Conservation (phyloP, 2,888 invertebrate genomes). For the Allygus modestus region DNA sequence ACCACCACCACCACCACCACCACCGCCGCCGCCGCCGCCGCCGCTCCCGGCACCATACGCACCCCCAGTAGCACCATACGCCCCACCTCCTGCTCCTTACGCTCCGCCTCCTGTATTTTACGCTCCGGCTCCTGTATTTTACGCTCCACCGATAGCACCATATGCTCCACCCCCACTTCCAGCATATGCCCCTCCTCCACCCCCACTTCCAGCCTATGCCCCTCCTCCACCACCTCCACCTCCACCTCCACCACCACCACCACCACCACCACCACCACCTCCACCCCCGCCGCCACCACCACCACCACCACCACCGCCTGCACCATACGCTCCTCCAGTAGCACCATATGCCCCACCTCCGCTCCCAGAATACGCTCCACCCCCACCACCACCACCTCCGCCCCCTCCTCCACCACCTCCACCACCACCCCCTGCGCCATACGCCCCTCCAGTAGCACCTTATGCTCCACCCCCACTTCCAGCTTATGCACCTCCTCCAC, state of each 20-base stretch:
- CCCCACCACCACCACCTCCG: slow-evolving; percentile 41
- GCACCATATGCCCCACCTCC: slow-evolving; percentile 20
- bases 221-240: slow-evolving; percentile 44
- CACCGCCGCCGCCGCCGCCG: slow-evolving; percentile 39
- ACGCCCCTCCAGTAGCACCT: neutral
- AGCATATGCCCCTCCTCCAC: slow-evolving; percentile 33
- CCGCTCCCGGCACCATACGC: neutral
- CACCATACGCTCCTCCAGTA: neutral
- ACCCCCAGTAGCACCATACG: neutral
- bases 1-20: slow-evolving; percentile 46
- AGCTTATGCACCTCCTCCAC: slow-evolving; percentile 7
- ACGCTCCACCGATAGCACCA: neutral
- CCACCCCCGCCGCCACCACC: slow-evolving; percentile 50
- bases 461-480: slow-evolving; percentile 2
- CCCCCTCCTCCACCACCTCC: slow-evolving; percentile 32
- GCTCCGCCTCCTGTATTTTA: neutral
- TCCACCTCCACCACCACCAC: slow-evolving; percentile 5
- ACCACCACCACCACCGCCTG: slow-evolving; percentile 50
- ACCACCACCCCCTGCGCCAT: slow-evolving; percentile 31
- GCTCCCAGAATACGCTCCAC: slow-evolving; percentile 2
- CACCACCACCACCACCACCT: slow-evolving; percentile 39
- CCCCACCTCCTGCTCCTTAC: slow-evolving; percentile 3
- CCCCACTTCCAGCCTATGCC: neutral
- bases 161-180: slow-evolving; percentile 25
- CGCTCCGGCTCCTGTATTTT: neutral